Evolutionary conservation across 2,113 vertebrate genomes (phyloP), one percentile per base, ranked within the genome.

Genomic region (Paramormyrops kingsleyae): DNA sequence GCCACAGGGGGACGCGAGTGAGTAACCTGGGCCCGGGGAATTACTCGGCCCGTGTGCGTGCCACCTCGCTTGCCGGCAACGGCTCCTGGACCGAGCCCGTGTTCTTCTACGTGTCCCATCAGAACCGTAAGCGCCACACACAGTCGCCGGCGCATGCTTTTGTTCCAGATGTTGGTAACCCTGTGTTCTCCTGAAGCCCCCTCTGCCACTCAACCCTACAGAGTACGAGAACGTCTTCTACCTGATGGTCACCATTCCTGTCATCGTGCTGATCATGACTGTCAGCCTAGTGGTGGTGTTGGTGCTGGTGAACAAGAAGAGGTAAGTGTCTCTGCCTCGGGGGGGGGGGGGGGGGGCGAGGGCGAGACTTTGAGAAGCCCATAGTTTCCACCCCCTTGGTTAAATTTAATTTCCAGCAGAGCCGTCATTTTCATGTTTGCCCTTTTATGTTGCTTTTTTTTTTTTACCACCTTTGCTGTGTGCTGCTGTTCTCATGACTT

Each of bases 1-100:
- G 95, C 80, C 96, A 97, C 9, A 95, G 94, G 4, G 97, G 98
- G 39, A 94, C 97, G 87, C 97, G 95, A 49, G 96, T 99, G 19
- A 96, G 95, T 80, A 97, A 97, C 89, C 95, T 99, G 84, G 97
- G 96, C 88, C 96, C 98, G 0, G 99, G 99, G 4, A 99, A 99
- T 94, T 99, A 99, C 89, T 97, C 98, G 0, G 97, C 97, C 59
- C 95, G 97, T 77, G 97, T 99, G 85, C 96, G 98, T 90, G 98
- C 99, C 88, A 99, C 97, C 0, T 99, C 99, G 0, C 95, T 99
- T 89, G 97, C 98, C 35, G 98, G 98, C n/a, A 99, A 99, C 3
- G 98, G 99, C 24, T 99, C 99, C 0, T 99, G 98, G 98, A 99
- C 98, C 0, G 97, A 97, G 3, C 92, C 94, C 0, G 90, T 99